Evolutionary conservation across 2,797 vertebrate species (phyloP).

Genomic region (Alosa sapidissima): DNA sequence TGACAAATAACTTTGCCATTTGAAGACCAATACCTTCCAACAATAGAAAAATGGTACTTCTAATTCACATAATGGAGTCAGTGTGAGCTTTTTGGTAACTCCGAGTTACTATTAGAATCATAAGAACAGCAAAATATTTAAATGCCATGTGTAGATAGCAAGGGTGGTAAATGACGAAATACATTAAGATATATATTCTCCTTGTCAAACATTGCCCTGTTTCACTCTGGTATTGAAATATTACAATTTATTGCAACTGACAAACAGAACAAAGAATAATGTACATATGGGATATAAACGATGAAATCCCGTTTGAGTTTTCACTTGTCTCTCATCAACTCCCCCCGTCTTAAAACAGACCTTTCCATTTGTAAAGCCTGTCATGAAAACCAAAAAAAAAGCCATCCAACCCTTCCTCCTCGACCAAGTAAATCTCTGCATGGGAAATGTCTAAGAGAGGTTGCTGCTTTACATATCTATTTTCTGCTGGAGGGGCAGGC

Average conservation of each 20-base stretch:
- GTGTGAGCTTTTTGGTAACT: background rate
- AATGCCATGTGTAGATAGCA: background rate
- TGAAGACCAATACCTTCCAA: background rate
- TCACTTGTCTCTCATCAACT: background rate
- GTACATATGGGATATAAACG: background rate
- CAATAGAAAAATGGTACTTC: background rate
- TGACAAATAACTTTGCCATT: constrained; percentile 2
- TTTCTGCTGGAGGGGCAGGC: constrained; percentile 65
- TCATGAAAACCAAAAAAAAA: background rate
- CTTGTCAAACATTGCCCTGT: background rate
- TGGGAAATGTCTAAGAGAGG: constrained; percentile 62
- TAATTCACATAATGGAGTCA: background rate
- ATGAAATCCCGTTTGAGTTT: background rate
- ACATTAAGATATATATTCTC: background rate
- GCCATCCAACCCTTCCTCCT: constrained; percentile 49
- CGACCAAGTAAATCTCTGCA: constrained; percentile 64
- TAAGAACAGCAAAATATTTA: background rate
- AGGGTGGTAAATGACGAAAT: background rate
- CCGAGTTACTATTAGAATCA: background rate
- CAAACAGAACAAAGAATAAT: background rate
- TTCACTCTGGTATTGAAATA: background rate
- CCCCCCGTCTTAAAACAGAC: background rate
- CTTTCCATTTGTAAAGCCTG: background rate
- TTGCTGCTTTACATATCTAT: constrained; percentile 76
- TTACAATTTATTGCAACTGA: background rate